Evolutionary conservation across 2,113 vertebrate species (phyloP).

Genomic region (Amia ocellicauda): DNA sequence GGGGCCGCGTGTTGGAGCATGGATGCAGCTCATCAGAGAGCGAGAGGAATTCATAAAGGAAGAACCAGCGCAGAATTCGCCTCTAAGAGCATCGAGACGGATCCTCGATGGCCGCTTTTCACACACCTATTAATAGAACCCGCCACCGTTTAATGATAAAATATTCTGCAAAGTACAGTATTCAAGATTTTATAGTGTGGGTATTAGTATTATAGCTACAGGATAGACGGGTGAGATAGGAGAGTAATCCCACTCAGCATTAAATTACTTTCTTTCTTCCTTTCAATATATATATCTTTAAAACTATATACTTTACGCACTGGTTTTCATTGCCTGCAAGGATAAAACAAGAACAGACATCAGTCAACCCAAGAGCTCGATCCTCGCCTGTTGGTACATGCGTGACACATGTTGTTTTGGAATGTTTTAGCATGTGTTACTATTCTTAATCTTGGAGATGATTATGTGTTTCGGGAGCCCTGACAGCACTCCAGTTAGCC

Average conservation of each 20-base stretch:
- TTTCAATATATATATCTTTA: neutral
- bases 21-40: neutral
- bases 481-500: too few relatives aligned
- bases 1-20: conserved; percentile 8
- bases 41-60: neutral
- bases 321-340: neutral
- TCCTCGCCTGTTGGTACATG: too few relatives aligned
- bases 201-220: conserved; percentile 7
- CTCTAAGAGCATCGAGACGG: conserved; percentile 3
- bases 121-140: conserved; percentile 7
- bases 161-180: neutral
- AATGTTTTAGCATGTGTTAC: too few relatives aligned
- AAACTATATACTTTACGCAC: neutral
- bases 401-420: too few relatives aligned
- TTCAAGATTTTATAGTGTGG: conserved; percentile 6
- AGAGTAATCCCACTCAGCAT: conserved; percentile 8
- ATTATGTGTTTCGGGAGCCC: too few relatives aligned
- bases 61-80: neutral
- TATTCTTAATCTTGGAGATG: too few relatives aligned
- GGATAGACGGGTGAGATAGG: conserved; percentile 2
- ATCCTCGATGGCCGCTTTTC: neutral
- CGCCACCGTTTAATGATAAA: conserved; percentile 8
- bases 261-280: neutral
- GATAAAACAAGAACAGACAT: too few relatives aligned
- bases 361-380: too few relatives aligned